phyloP scores from a whole-genome alignment of 2,113 vertebrate species.

The Myanophis thanlyinensis region DNA sequence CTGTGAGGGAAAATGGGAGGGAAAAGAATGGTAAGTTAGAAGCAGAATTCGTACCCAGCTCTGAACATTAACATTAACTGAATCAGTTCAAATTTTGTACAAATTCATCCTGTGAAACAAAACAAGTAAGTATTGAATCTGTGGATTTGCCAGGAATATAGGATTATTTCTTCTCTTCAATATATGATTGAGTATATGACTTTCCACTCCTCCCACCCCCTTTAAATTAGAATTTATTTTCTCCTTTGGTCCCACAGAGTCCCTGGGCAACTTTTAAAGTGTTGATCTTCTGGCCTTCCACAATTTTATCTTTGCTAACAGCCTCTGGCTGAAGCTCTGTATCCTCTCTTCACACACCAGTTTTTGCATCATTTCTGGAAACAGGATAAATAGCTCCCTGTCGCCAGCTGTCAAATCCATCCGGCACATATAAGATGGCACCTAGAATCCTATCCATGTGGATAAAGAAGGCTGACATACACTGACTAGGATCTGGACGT shows the following conservation, averaged over 20 bases:
- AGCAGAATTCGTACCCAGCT: background rate
- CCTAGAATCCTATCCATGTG: background rate
- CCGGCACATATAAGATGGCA: background rate
- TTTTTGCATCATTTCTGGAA: background rate
- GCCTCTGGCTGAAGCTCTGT: background rate
- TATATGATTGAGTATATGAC: background rate
- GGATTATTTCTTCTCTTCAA: background rate
- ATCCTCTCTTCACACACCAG: background rate
- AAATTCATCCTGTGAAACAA: background rate
- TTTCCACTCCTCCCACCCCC: no score
- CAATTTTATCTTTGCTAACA: background rate
- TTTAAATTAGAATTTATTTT: background rate
- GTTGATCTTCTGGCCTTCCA: background rate
- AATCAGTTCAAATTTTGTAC: background rate
- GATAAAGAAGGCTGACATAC: background rate
- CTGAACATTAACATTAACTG: background rate
- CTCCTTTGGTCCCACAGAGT: background rate
- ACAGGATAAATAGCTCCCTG: background rate
- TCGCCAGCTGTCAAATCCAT: background rate
- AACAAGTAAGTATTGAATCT: background rate
- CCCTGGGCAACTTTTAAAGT: background rate
- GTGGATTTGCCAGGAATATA: background rate
- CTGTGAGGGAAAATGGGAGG: background rate
- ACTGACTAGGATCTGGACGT: background rate
- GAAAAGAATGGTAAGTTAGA: background rate